phyloP scores from a whole-genome alignment of 1,140 invertebrate species.

The Drosophila pseudoobscura region DNA sequence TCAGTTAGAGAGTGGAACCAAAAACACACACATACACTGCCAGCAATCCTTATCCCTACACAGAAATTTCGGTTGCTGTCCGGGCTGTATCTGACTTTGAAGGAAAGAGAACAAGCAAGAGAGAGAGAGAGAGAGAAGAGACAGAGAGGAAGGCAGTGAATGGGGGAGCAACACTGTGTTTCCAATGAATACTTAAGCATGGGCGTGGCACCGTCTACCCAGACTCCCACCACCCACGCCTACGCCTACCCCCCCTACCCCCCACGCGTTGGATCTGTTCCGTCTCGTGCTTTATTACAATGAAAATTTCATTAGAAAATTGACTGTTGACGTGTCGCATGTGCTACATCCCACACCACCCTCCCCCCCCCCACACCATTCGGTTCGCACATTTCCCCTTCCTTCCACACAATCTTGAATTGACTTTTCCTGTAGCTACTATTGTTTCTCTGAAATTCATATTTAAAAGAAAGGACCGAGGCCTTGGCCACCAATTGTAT shows the following conservation, averaged over 20 bases:
- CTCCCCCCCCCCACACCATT: background rate
- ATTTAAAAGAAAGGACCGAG: too few species aligned
- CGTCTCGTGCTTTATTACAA: constrained; percentile 64
- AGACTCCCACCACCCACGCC: too few species aligned
- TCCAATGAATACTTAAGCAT: constrained; percentile 46
- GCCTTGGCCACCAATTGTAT: too few species aligned
- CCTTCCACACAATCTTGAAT: background rate
- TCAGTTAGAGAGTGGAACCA: background rate
- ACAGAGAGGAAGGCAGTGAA: background rate
- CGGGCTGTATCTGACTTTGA: background rate
- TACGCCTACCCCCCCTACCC: background rate
- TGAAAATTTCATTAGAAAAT: constrained; percentile 80
- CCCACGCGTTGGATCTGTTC: constrained; percentile 19
- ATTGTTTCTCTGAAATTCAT: background rate
- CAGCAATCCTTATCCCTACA: constrained; percentile 43
- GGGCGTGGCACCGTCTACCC: constrained; percentile 23
- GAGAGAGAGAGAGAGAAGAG: background rate
- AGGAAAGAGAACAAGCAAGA: constrained; percentile 17
- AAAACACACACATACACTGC: constrained; percentile 20
- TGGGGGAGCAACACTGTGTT: constrained; percentile 26
- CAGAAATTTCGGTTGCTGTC: constrained; percentile 29
- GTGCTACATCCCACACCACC: constrained; percentile 44
- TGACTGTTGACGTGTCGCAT: constrained; percentile 79
- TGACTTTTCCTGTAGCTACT: constrained; percentile 8
- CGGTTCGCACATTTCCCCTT: constrained; percentile 5